A percentile compares a stretch with the other conserved stretches of the same genome.
Conservation (phyloP, 1,140 invertebrate species). For the Drosophila parvula region DNA sequence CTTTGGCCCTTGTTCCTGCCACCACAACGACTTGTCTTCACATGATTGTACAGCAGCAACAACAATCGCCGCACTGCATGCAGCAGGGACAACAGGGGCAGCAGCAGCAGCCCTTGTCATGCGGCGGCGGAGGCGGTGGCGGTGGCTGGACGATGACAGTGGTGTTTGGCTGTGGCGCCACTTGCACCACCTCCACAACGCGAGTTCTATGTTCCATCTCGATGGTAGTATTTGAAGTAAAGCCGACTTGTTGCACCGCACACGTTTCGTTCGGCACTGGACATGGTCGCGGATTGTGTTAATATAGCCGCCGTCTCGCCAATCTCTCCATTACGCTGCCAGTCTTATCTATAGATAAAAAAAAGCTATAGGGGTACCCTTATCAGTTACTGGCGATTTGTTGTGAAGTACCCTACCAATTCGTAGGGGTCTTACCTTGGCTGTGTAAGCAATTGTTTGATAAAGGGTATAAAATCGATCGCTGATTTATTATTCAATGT, state of each 20-base stretch:
- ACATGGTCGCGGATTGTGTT: conserved; percentile 13
- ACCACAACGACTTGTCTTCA: conserved; percentile 14
- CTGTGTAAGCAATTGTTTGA: background rate
- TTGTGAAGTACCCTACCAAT: conserved; percentile 23
- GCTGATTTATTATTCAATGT: conserved; percentile 2
- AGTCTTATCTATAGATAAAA: conserved; percentile 43
- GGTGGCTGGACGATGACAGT: conserved; percentile 65
- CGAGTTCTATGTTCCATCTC: conserved; percentile 67
- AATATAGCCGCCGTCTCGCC: conserved; percentile 30
- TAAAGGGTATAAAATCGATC: conserved; percentile 12
- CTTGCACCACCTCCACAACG: conserved; percentile 64
- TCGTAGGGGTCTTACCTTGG: conserved; percentile 15
- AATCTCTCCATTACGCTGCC: conserved; percentile 38
- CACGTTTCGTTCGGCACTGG: conserved; percentile 34
- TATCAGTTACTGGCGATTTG: conserved; percentile 26
- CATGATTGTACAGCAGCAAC: conserved; percentile 76
- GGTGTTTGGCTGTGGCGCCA: conserved; percentile 48
- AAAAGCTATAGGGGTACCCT: conserved; percentile 8
- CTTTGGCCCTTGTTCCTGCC: conserved; percentile 40
- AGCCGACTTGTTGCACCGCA: conserved; percentile 32
- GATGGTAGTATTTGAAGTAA: background rate
- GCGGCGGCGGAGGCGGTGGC: conserved; percentile 49
- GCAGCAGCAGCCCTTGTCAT: conserved; percentile 66
- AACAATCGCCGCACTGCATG: conserved; percentile 65
- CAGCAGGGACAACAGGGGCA: conserved; percentile 67